These are phyloP conservation scores for Geothlypis trichas DNA, from an alignment of 2,113 vertebrate genomes.

Conservation along the genomic window DNA sequence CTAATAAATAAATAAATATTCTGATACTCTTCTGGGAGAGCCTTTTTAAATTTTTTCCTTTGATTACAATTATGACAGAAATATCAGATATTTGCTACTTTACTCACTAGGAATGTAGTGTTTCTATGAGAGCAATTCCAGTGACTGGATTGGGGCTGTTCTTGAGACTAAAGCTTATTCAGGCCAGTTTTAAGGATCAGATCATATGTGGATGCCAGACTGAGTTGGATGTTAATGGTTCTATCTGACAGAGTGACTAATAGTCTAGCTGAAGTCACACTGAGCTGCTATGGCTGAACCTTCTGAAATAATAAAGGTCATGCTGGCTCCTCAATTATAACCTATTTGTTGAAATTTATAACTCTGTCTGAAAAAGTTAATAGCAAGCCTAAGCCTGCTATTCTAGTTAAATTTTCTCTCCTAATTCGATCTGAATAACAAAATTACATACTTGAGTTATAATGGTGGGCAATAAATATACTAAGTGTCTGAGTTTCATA, in stretches of 20 bases:
- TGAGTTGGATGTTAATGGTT: neutral
- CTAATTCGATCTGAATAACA: neutral
- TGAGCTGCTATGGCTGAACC: neutral
- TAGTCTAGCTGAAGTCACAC: slow-evolving; percentile 3
- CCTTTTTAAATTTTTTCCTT: neutral
- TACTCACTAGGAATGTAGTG: neutral
- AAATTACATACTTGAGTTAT: neutral
- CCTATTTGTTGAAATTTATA: slow-evolving; percentile 28
- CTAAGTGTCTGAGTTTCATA: neutral
- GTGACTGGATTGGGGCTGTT: neutral
- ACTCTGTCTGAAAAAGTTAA: slow-evolving; percentile 34
- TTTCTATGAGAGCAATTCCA: neutral
- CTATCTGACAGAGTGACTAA: neutral
- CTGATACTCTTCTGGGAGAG: neutral
- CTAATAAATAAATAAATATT: neutral
- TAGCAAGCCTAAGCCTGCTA: slow-evolving; percentile 4
- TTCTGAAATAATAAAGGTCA: slow-evolving; percentile 53
- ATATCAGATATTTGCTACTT: neutral
- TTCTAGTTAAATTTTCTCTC: neutral
- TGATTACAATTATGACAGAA: neutral
- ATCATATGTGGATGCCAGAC: slow-evolving; percentile 3
- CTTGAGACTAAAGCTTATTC: neutral
- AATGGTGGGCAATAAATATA: neutral
- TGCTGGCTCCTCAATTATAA: slow-evolving; percentile 39
- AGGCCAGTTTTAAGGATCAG: slow-evolving; percentile 61